Evolutionary conservation across 92 coral and sea anemone species (phyloP), one percentile per base, ranked within the genome.

Genomic region (Parazoanthus darwini): DNA sequence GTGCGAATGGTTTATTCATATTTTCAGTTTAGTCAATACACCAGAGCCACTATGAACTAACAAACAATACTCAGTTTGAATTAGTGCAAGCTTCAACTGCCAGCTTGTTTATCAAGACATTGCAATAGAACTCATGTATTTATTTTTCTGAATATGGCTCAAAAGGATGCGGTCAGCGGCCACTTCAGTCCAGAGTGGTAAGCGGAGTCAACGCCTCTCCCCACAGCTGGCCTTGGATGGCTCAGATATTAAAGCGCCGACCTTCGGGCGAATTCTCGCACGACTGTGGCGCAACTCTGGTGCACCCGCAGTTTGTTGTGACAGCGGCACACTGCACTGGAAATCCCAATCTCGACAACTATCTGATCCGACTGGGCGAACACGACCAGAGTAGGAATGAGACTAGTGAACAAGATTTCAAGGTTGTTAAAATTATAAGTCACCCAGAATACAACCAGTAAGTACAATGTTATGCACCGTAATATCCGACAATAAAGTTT

Each of bases 191-290:
- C 4, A 42, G 86, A 63, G 86, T 82, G 59, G 86, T 82, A 63
- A 67, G 77, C 56, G 86, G 86, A 65, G 56, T 67, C 15, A 67
- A 82, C 59, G 86, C 86, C 22, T 8, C 59, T 67, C 58, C 76
- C 56, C 86, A 82, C 58, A 82, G 86, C 76, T 82, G 86, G 86
- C 86, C 86, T 38, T 82, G 86, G 86, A 77, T 67, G 10, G 59
- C 39, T 42, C 51, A 82, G 86, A 66, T 82, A 20, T 43, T 82
- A 54, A 67, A 23, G 86, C 56, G 77, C 20, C 23, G 86, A 23
- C 26, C 0, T 39, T 74, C 39, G 15, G 77, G 77, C 37, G 16
- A 36, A 72, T 82, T 82, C 29, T 38, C 76, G 23, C 86, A 82
- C 77, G 39, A 14, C 38, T 82, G 86, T 44, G 86, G 86, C 11